Evolutionary conservation across 2,888 invertebrate species (phyloP), one percentile per base, ranked within the genome.

Genomic region (Drosophila leonis): DNA sequence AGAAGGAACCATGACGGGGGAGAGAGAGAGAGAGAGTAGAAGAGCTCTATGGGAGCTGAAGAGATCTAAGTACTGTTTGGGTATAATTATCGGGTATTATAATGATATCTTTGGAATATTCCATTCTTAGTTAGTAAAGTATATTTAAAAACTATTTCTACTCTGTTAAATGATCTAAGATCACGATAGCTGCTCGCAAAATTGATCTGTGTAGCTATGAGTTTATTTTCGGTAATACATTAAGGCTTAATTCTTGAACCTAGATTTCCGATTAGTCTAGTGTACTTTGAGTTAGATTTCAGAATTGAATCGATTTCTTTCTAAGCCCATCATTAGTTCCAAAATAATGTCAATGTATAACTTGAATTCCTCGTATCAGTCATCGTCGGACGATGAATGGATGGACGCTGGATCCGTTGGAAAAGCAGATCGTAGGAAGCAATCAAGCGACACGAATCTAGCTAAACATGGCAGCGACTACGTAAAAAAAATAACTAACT

Each of bases 1-100:
- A 56, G 15, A 65, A 67, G 55, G 18, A 41, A 6, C 41, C 65
- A 0, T 55, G 24, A n/a, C n/a, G n/a, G n/a, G n/a, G n/a, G n/a
- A 31, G 4, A 8, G 12, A n/a, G 2, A 3, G 51, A 1, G 13
- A 6, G 49, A 18, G 12, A 8, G 9, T 20, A 10, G 10, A 10
- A 2, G 12, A 49, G 18, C 5, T 12, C n/a, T 1, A 9, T 8
- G 15, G 51, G 20, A 20, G 12, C 1, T 0, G 0, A 18, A 13
- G 12, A 1, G 12, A 31, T 49, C 5, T 2, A 20, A 1, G 7
- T 1, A 3, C 4, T 4, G 0, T 3, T 18, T 41, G n/a, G 39
- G 39, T 37, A 15, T 20, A 6, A 1, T 2, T 12, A 44, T 24
- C 2, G 13, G 13, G 13, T 27, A 8, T 46, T 46, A 15, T 15